phyloP scores from a whole-genome alignment of 2,888 invertebrate genomes.

The Megaustenia siamemsis region DNA sequence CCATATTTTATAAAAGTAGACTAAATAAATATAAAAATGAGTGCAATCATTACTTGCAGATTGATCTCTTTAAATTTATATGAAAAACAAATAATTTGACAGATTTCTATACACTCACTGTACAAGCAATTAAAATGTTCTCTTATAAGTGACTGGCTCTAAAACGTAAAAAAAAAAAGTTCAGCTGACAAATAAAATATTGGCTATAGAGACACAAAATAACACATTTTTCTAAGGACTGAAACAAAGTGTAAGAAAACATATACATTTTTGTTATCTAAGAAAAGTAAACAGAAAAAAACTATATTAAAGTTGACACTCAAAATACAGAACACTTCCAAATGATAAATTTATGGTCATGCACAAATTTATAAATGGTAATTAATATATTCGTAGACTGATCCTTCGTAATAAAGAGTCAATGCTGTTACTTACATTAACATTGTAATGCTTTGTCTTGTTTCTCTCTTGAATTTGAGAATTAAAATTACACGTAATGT shows the following conservation, averaged over 20 bases:
- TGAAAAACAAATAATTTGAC: too few species aligned
- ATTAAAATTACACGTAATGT: slow-evolving; percentile 31
- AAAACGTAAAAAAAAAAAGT: background rate
- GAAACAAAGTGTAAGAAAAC: background rate
- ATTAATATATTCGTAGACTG: background rate
- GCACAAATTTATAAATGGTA: background rate
- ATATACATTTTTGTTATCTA: background rate
- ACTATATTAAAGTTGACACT: slow-evolving; percentile 1
- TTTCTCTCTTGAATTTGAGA: slow-evolving; percentile 36
- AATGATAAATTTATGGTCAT: background rate
- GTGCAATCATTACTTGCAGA: too few species aligned
- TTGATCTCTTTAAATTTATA: too few species aligned
- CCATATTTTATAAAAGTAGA: too few species aligned
- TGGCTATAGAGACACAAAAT: too few species aligned
- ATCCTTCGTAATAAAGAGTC: background rate
- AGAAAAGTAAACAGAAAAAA: background rate
- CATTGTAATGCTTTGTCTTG: slow-evolving; percentile 39
- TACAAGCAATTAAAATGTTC: too few species aligned
- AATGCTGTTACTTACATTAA: slow-evolving; percentile 35
- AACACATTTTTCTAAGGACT: background rate
- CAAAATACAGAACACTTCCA: background rate
- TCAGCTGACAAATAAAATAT: background rate
- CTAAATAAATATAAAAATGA: too few species aligned
- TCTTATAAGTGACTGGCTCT: too few species aligned
- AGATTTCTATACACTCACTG: too few species aligned